phyloP scores from a whole-genome alignment of 2,888 invertebrate genomes.

The Epistrophe eligans region DNA sequence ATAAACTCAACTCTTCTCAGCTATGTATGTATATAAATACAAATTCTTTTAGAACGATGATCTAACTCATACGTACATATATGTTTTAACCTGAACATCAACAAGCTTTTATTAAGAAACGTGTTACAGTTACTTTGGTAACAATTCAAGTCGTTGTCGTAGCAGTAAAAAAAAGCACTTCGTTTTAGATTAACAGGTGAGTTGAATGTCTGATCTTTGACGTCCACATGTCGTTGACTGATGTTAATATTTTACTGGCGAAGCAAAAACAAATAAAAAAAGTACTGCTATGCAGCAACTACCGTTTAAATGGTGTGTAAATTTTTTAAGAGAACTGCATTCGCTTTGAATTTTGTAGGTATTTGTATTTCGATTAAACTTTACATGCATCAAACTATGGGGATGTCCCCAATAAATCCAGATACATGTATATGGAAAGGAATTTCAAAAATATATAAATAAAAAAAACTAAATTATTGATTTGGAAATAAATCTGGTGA shows the following conservation, averaged over 20 bases:
- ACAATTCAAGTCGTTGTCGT: conserved; percentile 2
- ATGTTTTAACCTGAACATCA: conserved; percentile 1
- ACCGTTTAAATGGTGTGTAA: conserved; percentile 31
- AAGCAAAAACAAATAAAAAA: conserved; percentile 4
- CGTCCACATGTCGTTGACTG: conserved; percentile 17
- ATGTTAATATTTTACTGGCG: conserved; percentile 29
- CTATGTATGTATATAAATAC: background rate
- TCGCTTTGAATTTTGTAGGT: background rate
- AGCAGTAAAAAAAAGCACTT: conserved; percentile 22
- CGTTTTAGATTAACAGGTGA: conserved; percentile 39
- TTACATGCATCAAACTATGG: background rate
- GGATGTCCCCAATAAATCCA: background rate
- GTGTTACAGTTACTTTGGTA: conserved; percentile 15
- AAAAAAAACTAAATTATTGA: conserved; percentile 8
- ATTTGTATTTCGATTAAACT: background rate
- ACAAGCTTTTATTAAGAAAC: conserved; percentile 26
- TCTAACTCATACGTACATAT: too few species aligned
- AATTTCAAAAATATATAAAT: background rate
- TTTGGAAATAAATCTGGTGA: conserved; percentile 26
- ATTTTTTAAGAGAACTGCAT: background rate
- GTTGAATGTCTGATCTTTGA: conserved; percentile 37
- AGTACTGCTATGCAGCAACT: conserved; percentile 30
- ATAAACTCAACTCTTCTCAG: conserved; percentile 1
- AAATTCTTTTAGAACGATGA: background rate
- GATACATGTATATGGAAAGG: background rate